A percentile compares a stretch with the other conserved stretches of the same genome.
Evolutionary conservation across 64 coral and sea anemone genomes (phyloP).

Genomic region (Acropora yongei): DNA sequence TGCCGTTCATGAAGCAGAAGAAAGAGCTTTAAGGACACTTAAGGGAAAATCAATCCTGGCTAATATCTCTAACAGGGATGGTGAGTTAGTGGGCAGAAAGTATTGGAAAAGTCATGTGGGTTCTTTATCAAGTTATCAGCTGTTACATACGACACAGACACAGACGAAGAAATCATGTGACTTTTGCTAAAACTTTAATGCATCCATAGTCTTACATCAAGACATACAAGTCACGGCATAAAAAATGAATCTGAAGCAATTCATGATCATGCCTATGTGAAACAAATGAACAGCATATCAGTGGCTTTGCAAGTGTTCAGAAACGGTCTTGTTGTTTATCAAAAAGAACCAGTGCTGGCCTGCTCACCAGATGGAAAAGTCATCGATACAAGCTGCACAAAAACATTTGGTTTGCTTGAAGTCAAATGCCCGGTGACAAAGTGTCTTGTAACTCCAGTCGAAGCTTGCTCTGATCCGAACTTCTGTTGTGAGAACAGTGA

Average conservation of each 20-base stretch:
- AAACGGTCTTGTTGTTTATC: conserved; percentile 16
- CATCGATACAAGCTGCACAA: conserved; percentile 29
- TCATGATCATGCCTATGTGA: conserved; percentile 7
- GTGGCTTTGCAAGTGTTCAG: neutral
- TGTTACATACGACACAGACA: neutral
- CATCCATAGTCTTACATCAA: neutral
- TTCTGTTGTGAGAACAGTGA: conserved; percentile 9
- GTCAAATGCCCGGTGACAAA: conserved; percentile 51
- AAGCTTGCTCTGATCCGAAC: conserved; percentile 4
- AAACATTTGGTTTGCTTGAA: conserved; percentile 28
- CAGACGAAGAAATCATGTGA: neutral
- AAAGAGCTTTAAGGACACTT: conserved; percentile 15
- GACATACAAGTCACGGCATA: conserved; percentile 20
- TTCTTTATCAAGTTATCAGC: conserved; percentile 50
- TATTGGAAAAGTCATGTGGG: conserved; percentile 26
- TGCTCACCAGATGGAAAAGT: conserved; percentile 52
- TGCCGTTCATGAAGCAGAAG: neutral
- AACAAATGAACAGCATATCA: conserved; percentile 15
- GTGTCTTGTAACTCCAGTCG: conserved; percentile 35
- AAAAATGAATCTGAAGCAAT: conserved; percentile 15
- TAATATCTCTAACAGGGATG: neutral
- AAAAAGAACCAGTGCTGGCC: conserved; percentile 28
- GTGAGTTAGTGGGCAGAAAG: conserved; percentile 38
- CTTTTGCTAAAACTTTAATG: neutral
- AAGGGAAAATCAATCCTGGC: conserved; percentile 30